Conservation (phyloP, 1,140 invertebrate species). For the Proctacanthus coquilletti region DNA sequence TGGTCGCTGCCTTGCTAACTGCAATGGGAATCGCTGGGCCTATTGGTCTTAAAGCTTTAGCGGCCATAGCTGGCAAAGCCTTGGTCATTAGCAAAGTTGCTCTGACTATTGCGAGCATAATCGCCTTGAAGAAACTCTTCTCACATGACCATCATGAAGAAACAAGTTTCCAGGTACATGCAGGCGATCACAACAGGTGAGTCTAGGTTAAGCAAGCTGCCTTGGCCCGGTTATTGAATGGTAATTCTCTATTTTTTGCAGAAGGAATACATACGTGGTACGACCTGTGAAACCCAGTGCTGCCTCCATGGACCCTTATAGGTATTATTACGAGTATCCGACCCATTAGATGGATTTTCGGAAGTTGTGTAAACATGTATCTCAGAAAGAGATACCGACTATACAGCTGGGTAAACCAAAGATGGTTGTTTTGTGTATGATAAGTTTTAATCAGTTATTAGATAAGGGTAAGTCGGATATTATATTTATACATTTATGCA, state of each 20-base stretch:
- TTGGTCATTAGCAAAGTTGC: conserved; percentile 51
- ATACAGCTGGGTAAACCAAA: too few relatives aligned
- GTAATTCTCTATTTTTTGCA: conserved; percentile 31
- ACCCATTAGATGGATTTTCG: not conserved
- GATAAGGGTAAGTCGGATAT: too few relatives aligned
- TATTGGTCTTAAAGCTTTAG: conserved; percentile 41
- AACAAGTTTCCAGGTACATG: conserved; percentile 47
- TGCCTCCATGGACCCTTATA: conserved; percentile 35
- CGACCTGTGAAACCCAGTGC: conserved; percentile 32
- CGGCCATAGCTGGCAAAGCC: conserved; percentile 48
- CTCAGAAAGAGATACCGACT: too few relatives aligned
- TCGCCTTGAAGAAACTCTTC: conserved; percentile 51
- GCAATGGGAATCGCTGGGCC: conserved; percentile 45
- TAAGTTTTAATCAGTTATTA: too few relatives aligned
- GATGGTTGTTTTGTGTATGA: too few relatives aligned
- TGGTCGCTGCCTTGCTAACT: conserved; percentile 43
- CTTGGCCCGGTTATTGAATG: not conserved
- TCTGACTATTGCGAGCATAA: conserved; percentile 47
- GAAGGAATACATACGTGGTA: conserved; percentile 42
- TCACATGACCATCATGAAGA: conserved; percentile 40
- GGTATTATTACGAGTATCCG: conserved; percentile 35
- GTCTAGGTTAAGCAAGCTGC: conserved; percentile 4
- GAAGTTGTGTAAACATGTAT: too few relatives aligned
- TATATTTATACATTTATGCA: too few relatives aligned
- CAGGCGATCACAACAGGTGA: conserved; percentile 43